Evolutionary conservation across 2,888 invertebrate genomes (phyloP).

Genomic region (Ectemnius cavifrons): DNA sequence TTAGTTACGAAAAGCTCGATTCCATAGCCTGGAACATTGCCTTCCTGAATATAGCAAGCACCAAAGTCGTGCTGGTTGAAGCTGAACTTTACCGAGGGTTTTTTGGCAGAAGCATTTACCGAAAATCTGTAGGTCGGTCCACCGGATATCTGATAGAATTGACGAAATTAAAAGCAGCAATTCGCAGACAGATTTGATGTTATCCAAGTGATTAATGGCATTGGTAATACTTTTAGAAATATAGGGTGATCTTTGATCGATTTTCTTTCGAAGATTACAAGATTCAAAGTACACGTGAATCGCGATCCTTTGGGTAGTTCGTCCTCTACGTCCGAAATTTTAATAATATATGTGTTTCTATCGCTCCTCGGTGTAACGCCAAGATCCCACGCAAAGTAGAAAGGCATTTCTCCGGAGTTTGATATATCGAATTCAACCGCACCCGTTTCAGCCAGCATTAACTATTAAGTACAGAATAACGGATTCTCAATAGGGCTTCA

Average conservation of each 20-base stretch:
- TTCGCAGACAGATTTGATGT: too few relatives aligned
- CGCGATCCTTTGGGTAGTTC: conserved; percentile 47
- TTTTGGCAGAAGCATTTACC: conserved; percentile 81
- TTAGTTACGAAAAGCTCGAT: conserved; percentile 75
- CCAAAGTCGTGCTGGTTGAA: conserved; percentile 84
- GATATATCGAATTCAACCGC: conserved; percentile 67
- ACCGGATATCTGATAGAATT: conserved; percentile 81
- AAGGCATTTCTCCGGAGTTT: conserved; percentile 73
- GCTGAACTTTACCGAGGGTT: conserved; percentile 82
- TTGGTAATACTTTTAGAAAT: conserved; percentile 54
- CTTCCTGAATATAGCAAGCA: conserved; percentile 82
- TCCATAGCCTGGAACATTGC: conserved; percentile 78
- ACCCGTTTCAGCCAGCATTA: conserved; percentile 64
- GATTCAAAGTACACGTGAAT: conserved; percentile 51
- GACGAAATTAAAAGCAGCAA: too few relatives aligned
- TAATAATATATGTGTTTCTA: conserved; percentile 43
- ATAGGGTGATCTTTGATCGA: conserved; percentile 57
- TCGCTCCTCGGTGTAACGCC: conserved; percentile 57
- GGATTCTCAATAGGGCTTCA: too few relatives aligned
- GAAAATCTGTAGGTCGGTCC: conserved; percentile 83
- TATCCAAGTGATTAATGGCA: too few relatives aligned
- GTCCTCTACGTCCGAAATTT: conserved; percentile 49
- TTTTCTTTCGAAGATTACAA: conserved; percentile 57
- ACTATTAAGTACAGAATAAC: conserved; percentile 60
- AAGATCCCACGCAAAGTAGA: conserved; percentile 74